phyloP scores from a whole-genome alignment of 2,113 vertebrate genomes.

The Thryonomys swinderianus region DNA sequence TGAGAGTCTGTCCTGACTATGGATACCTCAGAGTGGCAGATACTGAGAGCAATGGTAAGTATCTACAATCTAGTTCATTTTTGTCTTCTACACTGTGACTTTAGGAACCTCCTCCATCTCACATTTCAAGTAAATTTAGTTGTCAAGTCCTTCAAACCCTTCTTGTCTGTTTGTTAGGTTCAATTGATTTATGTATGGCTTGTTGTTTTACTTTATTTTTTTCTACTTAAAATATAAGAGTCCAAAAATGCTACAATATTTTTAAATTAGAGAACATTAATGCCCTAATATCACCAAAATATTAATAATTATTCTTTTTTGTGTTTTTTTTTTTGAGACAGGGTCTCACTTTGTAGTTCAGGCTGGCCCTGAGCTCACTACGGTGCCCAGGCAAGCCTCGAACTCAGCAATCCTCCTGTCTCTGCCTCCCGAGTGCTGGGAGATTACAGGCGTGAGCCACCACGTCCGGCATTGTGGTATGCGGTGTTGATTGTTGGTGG shows the following conservation, averaged over 20 bases:
- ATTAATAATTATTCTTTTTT: too few relatives aligned
- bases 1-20: not conserved
- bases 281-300: constrained; percentile 15
- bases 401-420: too few relatives aligned
- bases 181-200: not conserved
- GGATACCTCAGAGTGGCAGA: not conserved
- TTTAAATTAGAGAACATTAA: constrained; percentile 36
- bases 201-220: constrained; percentile 50
- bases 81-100: not conserved
- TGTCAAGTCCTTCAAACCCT: not conserved
- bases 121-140: not conserved
- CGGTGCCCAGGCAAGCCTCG: too few relatives aligned
- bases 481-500: too few relatives aligned
- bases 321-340: too few relatives aligned
- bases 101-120: not conserved
- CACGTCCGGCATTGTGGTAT: too few relatives aligned
- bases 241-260: not conserved
- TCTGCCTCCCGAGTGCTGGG: too few relatives aligned
- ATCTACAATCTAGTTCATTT: not conserved
- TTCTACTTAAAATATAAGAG: constrained; percentile 34
- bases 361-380: too few relatives aligned
- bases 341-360: too few relatives aligned
- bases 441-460: too few relatives aligned
- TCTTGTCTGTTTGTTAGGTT: not conserved
- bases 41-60: not conserved